phyloP scores from a whole-genome alignment of 2,888 invertebrate genomes.

The Drosophila paucipuncta region DNA sequence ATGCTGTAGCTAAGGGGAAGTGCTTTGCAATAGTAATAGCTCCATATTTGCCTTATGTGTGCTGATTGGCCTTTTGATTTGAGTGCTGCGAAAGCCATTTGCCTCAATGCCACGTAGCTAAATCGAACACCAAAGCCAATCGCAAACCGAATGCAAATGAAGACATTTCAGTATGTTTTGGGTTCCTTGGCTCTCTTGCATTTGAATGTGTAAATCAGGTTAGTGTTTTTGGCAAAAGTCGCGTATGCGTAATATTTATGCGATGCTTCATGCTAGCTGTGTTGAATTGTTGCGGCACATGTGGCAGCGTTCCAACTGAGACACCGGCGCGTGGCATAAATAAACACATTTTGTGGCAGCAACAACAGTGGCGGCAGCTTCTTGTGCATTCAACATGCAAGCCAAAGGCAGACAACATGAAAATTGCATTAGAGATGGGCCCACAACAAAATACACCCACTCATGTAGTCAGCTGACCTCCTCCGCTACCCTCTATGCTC shows the following conservation, averaged over 20 bases:
- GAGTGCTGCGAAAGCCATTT: slow-evolving; percentile 12
- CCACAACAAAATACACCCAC: slow-evolving; percentile 24
- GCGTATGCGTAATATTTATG: slow-evolving; percentile 74
- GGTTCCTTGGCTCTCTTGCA: slow-evolving; percentile 25
- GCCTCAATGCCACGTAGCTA: slow-evolving; percentile 7
- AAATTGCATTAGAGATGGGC: slow-evolving; percentile 67
- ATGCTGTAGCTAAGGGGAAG: background rate
- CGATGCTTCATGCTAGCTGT: slow-evolving; percentile 14
- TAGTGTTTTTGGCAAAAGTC: slow-evolving; percentile 51
- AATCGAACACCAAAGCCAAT: slow-evolving; percentile 10
- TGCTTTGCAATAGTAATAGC: background rate
- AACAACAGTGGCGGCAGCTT: slow-evolving; percentile 33
- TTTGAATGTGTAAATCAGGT: slow-evolving; percentile 64
- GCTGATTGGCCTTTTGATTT: slow-evolving; percentile 17
- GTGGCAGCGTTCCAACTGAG: slow-evolving; percentile 69
- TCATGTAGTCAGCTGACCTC: slow-evolving; percentile 15
- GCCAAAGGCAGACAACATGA: slow-evolving; percentile 59
- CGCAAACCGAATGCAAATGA: slow-evolving; percentile 37
- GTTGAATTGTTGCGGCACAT: slow-evolving; percentile 46
- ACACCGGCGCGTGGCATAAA: slow-evolving; percentile 69
- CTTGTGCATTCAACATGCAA: slow-evolving; percentile 43
- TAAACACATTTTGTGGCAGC: slow-evolving; percentile 61
- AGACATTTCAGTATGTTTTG: slow-evolving; percentile 32
- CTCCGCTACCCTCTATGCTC: slow-evolving; percentile 4
- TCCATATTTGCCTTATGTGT: slow-evolving; percentile 13